These are phyloP conservation scores for Hippotragus niger DNA, from an alignment of 2,113 vertebrate genomes.

Conservation along the genomic window DNA sequence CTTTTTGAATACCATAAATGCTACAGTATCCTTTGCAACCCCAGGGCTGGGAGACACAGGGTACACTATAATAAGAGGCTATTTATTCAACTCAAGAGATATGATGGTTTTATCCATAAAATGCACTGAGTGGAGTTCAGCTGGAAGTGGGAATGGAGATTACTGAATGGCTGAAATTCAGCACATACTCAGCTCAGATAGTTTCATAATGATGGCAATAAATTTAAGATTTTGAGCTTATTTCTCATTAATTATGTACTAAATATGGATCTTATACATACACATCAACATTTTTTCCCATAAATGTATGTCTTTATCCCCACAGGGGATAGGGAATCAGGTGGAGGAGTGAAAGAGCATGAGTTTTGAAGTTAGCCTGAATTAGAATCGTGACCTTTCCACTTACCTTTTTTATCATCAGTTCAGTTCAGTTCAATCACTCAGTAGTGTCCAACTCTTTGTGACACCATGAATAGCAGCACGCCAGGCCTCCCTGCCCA, in stretches of 20 bases:
- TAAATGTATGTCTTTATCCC: not conserved
- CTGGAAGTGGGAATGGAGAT: not conserved
- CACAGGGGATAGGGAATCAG: not conserved
- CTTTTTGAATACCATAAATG: not conserved
- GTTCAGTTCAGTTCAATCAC: too few relatives aligned
- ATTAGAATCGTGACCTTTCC: not conserved
- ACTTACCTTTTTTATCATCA: not conserved
- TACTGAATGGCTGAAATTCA: not conserved
- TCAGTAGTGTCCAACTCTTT: too few relatives aligned
- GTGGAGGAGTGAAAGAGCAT: not conserved
- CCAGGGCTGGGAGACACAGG: not conserved
- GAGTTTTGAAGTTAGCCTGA: not conserved
- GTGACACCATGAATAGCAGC: too few relatives aligned
- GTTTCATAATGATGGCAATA: not conserved
- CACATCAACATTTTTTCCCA: not conserved
- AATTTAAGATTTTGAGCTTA: not conserved
- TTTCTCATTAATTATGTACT: not conserved
- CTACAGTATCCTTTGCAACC: not conserved
- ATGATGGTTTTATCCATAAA: not conserved
- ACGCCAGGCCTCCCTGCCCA: too few relatives aligned
- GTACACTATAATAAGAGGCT: not conserved
- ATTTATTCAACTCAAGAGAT: not conserved
- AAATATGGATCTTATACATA: not conserved
- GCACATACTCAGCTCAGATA: not conserved
- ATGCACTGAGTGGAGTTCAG: not conserved